Evolutionary conservation across 2,113 vertebrate species (phyloP).

Genomic region (Rhipidura dahli): DNA sequence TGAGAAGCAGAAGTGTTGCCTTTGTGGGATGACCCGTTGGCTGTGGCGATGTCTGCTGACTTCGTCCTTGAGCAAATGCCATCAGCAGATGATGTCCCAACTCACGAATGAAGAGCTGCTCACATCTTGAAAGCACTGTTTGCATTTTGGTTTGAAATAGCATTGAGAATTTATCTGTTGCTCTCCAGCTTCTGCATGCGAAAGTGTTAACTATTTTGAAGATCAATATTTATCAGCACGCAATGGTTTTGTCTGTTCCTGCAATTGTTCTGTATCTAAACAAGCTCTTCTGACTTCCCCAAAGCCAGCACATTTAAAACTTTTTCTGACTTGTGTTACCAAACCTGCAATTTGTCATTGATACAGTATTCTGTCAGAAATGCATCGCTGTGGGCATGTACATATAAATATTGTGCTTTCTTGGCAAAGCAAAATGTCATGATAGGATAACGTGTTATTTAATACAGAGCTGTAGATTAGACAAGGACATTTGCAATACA

Average conservation of each 20-base stretch:
- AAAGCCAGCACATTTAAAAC: neutral
- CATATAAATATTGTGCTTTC: neutral
- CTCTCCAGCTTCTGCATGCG: neutral
- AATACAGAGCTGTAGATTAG: neutral
- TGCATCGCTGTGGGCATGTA: neutral
- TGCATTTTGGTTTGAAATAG: neutral
- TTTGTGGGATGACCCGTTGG: rapidly evolving
- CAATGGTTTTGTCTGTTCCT: neutral
- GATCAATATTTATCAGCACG: neutral
- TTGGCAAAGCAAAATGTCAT: neutral
- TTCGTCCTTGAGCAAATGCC: neutral
- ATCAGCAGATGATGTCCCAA: neutral
- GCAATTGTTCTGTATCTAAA: neutral
- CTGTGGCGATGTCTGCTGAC: neutral
- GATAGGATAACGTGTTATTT: neutral
- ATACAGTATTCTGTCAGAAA: neutral
- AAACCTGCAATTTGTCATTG: neutral
- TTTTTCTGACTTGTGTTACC: neutral
- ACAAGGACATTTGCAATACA: neutral
- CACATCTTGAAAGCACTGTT: neutral
- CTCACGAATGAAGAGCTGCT: neutral
- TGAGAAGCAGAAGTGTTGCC: neutral
- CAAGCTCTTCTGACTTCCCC: neutral
- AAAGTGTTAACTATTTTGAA: neutral
- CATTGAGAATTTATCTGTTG: neutral